These are phyloP conservation scores for Graptemys geographica DNA, from an alignment of 2,797 vertebrate genomes.

Conservation along the genomic window DNA sequence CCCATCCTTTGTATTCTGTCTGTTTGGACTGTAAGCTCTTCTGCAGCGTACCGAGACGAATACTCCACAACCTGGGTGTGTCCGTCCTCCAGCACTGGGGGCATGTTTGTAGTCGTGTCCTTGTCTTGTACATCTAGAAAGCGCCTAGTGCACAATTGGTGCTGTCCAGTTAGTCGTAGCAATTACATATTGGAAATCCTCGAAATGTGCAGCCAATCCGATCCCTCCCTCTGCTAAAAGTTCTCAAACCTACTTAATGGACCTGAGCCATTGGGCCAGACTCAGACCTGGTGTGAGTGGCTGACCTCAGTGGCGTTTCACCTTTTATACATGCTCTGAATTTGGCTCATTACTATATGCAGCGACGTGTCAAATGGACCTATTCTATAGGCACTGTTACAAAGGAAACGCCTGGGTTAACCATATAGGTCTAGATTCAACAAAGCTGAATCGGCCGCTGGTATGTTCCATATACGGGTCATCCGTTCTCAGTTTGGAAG, in stretches of 20 bases:
- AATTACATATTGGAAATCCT: neutral
- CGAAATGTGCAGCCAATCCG: neutral
- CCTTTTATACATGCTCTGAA: neutral
- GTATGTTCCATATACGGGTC: neutral
- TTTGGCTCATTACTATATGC: neutral
- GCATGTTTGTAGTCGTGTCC: neutral
- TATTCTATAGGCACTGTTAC: neutral
- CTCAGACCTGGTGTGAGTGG: fast-evolving
- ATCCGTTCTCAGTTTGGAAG: neutral
- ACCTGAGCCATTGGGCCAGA: neutral
- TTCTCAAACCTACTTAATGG: neutral
- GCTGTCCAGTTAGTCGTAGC: neutral
- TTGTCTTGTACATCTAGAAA: neutral
- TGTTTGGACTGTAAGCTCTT: neutral
- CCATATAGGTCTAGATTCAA: conserved; percentile 16
- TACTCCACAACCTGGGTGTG: fast-evolving
- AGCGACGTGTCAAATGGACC: neutral
- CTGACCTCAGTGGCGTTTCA: neutral
- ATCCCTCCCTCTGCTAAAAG: neutral
- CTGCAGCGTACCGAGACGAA: fast-evolving
- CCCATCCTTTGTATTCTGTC: neutral
- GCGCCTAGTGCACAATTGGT: neutral
- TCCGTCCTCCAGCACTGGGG: fast-evolving
- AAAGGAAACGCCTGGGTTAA: neutral
- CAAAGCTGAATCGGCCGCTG: neutral